Evolutionary conservation across 2,113 vertebrate species (phyloP), one percentile per base, ranked within the genome.

Genomic region (Isichthys henryi): DNA sequence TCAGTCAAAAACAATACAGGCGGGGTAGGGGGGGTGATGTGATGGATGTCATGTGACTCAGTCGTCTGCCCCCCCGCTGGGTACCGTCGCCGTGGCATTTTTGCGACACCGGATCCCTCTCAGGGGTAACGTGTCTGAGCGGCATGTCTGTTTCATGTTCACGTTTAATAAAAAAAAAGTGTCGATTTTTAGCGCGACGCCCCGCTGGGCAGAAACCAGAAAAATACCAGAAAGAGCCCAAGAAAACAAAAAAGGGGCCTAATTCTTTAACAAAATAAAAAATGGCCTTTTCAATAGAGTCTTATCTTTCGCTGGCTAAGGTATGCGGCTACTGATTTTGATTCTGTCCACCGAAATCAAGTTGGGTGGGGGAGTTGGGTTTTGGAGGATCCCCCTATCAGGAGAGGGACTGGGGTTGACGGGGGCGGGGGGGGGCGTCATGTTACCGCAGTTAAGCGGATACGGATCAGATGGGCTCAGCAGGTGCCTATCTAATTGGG

Each of bases 11-110:
- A n/a, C 50, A 53, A 89, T 89, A 58, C 35, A 27, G 88, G 49
- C 17, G 39, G n/a, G 91, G 86, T 90, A 93, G 89, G 58, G 91
- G 3, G 83, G 88, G 43, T 82, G 39, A 56, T 84, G 94, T 95
- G 94, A 95, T 95, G 91, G 90, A 95, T 94, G 93, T 94, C 94
- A 94, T 92, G 92, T 92, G 91, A 91, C 45, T 45, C 45, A 84
- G 82, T 35, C 35, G 74, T 13, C 74, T 35, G 89, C 91, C 89
- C 45, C 85, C 85, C 49, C 3, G 31, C 46, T 9, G 39, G 2
- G 27, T 43, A 23, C 27, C n/a, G 10, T 77, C 70, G 3, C 6
- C 31, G 3, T 52, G 19, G 88, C 46, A 23, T 88, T 6, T 49
- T 15, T 82, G 49, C 0, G 70, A 82, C 31, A 74, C 45, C 10